Conservation (phyloP, 2,888 invertebrate species). For the Plemyria rubiginata region DNA sequence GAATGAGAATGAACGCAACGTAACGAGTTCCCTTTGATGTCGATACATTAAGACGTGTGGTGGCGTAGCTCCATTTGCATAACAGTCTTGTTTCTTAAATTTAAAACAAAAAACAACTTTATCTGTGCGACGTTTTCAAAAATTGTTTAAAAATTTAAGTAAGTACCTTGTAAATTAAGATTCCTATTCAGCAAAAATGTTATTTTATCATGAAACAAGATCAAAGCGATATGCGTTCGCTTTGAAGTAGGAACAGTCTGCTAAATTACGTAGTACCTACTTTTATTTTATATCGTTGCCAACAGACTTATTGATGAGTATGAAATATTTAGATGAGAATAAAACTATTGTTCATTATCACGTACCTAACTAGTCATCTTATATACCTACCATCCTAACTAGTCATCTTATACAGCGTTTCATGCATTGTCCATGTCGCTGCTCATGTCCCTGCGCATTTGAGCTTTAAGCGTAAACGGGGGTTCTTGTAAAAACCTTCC, state of each 20-base stretch:
- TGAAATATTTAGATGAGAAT: slow-evolving; percentile 27
- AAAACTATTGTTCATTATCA: slow-evolving; percentile 27
- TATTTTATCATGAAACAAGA: slow-evolving; percentile 68
- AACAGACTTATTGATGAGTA: slow-evolving; percentile 36
- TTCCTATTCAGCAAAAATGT: slow-evolving; percentile 57
- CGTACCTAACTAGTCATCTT: slow-evolving; percentile 16
- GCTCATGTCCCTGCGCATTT: no score
- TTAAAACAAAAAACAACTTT: slow-evolving; percentile 54
- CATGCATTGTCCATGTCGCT: no score
- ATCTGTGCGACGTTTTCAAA: slow-evolving; percentile 47
- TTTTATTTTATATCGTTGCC: slow-evolving; percentile 33
- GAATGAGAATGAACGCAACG: no score
- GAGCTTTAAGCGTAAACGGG: no score
- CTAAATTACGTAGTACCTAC: slow-evolving; percentile 28
- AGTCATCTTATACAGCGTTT: no score
- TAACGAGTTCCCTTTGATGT: slow-evolving; percentile 77
- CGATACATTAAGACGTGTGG: slow-evolving; percentile 61
- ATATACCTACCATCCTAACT: no score
- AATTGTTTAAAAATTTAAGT: no score
- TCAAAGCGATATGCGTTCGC: slow-evolving; percentile 69
- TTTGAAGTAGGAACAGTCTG: slow-evolving; percentile 67
- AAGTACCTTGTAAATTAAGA: slow-evolving; percentile 68
- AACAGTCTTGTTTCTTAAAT: slow-evolving; percentile 59
- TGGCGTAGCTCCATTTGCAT: slow-evolving; percentile 64
- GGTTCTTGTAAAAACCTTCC: no score